Conservation (phyloP, 2,888 invertebrate species). For the Synanthedon formicaeformis region DNA sequence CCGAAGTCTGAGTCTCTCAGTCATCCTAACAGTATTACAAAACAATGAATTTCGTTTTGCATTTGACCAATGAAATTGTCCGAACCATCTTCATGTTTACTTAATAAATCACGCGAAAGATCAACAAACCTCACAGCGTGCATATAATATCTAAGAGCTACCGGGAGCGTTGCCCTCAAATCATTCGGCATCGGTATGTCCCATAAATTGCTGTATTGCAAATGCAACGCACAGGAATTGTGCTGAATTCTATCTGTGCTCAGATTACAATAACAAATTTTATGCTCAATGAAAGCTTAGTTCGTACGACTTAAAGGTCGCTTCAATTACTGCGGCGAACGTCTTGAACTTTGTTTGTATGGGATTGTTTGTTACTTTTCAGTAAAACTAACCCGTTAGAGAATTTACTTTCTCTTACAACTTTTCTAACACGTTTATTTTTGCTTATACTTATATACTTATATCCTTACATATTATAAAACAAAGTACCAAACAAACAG, state of each 20-base stretch:
- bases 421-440: no score
- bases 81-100: not conserved
- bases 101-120: slow-evolving; percentile 20
- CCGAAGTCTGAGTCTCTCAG: slow-evolving; percentile 11
- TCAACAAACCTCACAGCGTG: slow-evolving; percentile 15
- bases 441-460: no score
- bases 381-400: no score
- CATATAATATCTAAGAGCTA: slow-evolving; percentile 5
- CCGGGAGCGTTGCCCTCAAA: slow-evolving; percentile 25
- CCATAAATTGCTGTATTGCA: not conserved
- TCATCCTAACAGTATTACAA: slow-evolving; percentile 4
- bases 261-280: not conserved
- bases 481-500: no score
- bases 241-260: not conserved
- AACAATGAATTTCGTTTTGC: no score
- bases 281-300: not conserved
- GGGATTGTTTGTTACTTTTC: no score
- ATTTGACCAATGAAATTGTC: not conserved
- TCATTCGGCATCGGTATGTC: slow-evolving; percentile 14
- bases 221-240: not conserved
- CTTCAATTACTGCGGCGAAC: not conserved
- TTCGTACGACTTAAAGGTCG: not conserved
- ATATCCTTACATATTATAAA: no score
- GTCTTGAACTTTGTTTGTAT: not conserved
- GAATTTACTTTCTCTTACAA: no score